Conservation (phyloP, 2,888 invertebrate species). For the Thecocarcelia acutangulata region DNA sequence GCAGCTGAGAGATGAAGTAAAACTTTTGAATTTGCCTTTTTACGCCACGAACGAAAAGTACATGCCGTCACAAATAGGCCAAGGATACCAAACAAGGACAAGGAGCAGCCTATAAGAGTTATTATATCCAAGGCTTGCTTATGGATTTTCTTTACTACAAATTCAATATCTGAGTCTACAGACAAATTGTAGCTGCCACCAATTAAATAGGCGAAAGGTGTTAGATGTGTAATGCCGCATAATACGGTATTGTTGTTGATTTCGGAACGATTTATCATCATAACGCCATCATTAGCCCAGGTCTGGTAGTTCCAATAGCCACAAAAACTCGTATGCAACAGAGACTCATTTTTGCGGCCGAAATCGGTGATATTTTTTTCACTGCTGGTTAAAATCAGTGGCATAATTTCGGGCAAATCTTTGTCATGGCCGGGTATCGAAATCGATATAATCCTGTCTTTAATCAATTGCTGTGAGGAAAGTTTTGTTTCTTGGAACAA, state of each 20-base stretch:
- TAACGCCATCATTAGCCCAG: constrained; percentile 84
- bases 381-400: constrained; percentile 80
- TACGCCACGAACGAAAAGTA: constrained; percentile 84
- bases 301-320: constrained; percentile 84
- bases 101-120: constrained; percentile 83
- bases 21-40: constrained; percentile 85
- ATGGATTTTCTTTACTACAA: constrained; percentile 76
- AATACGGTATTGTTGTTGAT: constrained; percentile 79
- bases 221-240: constrained; percentile 84
- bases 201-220: constrained; percentile 84
- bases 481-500: constrained; percentile 82
- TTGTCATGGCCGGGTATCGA: constrained; percentile 84
- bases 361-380: not conserved
- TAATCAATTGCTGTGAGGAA: constrained; percentile 73
- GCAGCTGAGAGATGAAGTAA: constrained; percentile 85
- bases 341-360: not conserved
- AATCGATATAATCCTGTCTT: constrained; percentile 84
- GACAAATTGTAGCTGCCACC: constrained; percentile 74
- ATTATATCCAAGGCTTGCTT: constrained; percentile 83
- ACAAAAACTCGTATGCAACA: constrained; percentile 76
- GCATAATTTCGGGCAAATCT: constrained; percentile 83
- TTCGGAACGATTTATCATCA: constrained; percentile 76
- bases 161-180: constrained; percentile 68
- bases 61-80: constrained; percentile 84
- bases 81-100: constrained; percentile 83